These are phyloP conservation scores for Eilema sororculum DNA, from an alignment of 2,888 invertebrate genomes.

Conservation along the genomic window DNA sequence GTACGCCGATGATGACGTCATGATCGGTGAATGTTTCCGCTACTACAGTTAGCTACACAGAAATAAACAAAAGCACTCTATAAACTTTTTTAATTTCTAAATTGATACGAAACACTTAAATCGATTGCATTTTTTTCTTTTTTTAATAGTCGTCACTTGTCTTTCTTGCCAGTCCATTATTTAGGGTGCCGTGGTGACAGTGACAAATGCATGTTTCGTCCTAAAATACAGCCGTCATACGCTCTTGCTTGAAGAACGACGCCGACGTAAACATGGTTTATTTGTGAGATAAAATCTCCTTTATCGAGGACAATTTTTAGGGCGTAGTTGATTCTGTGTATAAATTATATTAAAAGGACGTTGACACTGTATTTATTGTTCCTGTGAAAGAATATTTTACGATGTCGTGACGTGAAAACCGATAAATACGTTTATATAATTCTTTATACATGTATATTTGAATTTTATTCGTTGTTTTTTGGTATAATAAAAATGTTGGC, in stretches of 20 bases:
- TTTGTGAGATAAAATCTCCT: conserved; percentile 28
- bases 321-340: conserved; percentile 11
- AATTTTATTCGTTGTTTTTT: neutral
- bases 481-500: neutral
- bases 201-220: conserved; percentile 65
- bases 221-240: conserved; percentile 46
- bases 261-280: conserved; percentile 36
- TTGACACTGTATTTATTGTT: conserved; percentile 15
- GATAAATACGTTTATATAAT: neutral
- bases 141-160: conserved; percentile 20
- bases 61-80: neutral
- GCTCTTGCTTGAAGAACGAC: conserved; percentile 15
- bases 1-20: too few relatives aligned
- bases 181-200: conserved; percentile 55
- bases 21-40: too few relatives aligned
- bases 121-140: conserved; percentile 22
- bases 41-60: too few relatives aligned
- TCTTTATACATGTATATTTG: neutral
- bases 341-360: conserved; percentile 17
- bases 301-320: conserved; percentile 18
- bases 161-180: conserved; percentile 53
- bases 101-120: conserved; percentile 24
- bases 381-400: conserved; percentile 2
- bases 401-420: neutral
- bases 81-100: conserved; percentile 19